A percentile compares a stretch with the other conserved stretches of the same genome.
Conservation (phyloP, 2,113 vertebrate genomes). For the Microcebus ravelobensis region DNA sequence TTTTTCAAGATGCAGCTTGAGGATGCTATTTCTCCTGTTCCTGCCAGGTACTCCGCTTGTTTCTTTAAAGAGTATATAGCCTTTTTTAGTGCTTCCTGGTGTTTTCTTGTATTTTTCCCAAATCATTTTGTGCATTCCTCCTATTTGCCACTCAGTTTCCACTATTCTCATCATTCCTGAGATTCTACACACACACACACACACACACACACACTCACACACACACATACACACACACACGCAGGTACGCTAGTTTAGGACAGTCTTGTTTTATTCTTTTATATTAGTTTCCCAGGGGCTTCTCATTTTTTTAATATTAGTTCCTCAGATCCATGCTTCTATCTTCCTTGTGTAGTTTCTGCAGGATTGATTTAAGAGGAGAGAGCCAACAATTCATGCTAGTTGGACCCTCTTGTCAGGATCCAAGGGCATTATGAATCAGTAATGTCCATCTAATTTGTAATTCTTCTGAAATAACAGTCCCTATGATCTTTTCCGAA, state of each 20-base stretch:
- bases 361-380: neutral
- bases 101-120: constrained; percentile 4
- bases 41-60: neutral
- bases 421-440: neutral
- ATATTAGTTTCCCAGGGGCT: neutral
- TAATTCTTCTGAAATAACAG: constrained; percentile 54
- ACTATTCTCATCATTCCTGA: no score
- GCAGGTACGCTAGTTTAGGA: neutral
- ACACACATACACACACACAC: neutral
- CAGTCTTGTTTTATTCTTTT: neutral
- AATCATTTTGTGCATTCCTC: neutral
- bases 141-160: neutral
- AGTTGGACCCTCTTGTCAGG: neutral
- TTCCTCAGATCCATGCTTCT: neutral
- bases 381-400: neutral
- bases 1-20: neutral
- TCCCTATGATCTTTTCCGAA: constrained; percentile 29
- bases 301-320: neutral
- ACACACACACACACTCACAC: no score
- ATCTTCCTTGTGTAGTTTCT: neutral
- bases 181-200: no score
- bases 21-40: neutral
- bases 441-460: neutral
- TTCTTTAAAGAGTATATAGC: neutral
- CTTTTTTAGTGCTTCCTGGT: neutral